A percentile compares a stretch with the other conserved stretches of the same genome.
Evolutionary conservation across 2,113 vertebrate genomes (phyloP).

Genomic region (Hyla sarda): DNA sequence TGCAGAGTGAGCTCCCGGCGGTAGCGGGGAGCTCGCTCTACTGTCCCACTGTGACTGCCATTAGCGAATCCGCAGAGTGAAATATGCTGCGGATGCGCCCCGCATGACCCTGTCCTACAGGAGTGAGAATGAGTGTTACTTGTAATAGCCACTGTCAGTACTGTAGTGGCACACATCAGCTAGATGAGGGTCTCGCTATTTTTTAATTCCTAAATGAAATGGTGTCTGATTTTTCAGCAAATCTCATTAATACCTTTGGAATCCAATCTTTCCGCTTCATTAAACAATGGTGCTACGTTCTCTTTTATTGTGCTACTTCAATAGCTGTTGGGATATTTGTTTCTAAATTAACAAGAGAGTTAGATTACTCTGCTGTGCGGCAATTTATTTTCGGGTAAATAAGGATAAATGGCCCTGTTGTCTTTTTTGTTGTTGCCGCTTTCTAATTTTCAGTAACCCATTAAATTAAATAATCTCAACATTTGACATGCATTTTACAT

Average conservation of each 20-base stretch:
- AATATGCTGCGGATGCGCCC: too few relatives aligned
- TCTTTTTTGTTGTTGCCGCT: constrained; percentile 46
- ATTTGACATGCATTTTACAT: constrained; percentile 54
- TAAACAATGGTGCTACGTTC: constrained; percentile 50
- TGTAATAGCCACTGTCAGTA: background rate
- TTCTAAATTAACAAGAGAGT: constrained; percentile 55
- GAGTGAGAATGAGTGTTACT: background rate
- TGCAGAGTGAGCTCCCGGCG: too few relatives aligned
- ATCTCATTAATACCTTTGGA: constrained; percentile 55
- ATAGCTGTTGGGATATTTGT: constrained; percentile 51
- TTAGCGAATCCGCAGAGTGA: too few relatives aligned
- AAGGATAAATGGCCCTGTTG: constrained; percentile 54
- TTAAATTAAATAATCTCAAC: constrained; percentile 52
- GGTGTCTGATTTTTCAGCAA: constrained; percentile 42
- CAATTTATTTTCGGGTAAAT: constrained; percentile 52
- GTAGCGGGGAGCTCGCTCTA: too few relatives aligned
- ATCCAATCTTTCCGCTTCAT: constrained; percentile 57
- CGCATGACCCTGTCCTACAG: too few relatives aligned
- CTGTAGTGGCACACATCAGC: background rate
- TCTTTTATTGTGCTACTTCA: constrained; percentile 46
- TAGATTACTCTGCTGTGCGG: constrained; percentile 34
- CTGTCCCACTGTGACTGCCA: too few relatives aligned
- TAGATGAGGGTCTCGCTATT: background rate
- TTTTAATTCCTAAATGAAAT: constrained; percentile 38
- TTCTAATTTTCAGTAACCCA: constrained; percentile 58